A percentile compares a stretch with the other conserved stretches of the same genome.
These are phyloP conservation scores for Magallana angulata DNA, from an alignment of 1,140 invertebrate genomes.

Conservation along the genomic window DNA sequence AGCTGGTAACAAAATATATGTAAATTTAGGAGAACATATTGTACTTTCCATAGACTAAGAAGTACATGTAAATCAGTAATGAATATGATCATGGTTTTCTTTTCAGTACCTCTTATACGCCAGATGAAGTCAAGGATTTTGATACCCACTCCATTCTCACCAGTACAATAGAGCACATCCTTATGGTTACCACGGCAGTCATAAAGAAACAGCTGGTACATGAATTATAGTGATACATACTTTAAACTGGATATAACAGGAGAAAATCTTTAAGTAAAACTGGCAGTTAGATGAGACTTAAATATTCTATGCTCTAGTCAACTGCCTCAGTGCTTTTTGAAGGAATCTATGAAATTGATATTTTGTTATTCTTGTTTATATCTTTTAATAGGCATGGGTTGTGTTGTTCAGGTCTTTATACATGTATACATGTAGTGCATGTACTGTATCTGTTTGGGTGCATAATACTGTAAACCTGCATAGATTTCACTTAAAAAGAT, in stretches of 20 bases:
- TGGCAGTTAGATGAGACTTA: not conserved
- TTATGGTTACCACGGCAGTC: not conserved
- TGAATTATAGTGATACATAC: not conserved
- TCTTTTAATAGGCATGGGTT: not conserved
- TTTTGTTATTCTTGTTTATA: not conserved
- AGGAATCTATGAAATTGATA: no score
- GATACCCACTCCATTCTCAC: slow-evolving; percentile 93
- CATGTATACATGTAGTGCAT: not conserved
- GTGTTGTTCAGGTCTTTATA: not conserved
- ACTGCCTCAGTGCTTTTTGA: not conserved
- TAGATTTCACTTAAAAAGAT: no score
- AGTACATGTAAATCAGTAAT: no score
- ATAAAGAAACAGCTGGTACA: slow-evolving; percentile 4
- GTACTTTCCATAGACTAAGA: no score
- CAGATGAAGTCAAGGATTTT: slow-evolving; percentile 97
- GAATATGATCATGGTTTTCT: slow-evolving; percentile 40
- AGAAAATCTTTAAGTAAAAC: not conserved
- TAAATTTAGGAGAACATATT: no score
- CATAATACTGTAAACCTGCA: not conserved
- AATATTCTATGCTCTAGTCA: slow-evolving; percentile 3
- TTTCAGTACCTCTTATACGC: slow-evolving; percentile 91
- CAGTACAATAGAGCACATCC: slow-evolving; percentile 85
- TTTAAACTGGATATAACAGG: not conserved
- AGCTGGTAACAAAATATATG: no score
- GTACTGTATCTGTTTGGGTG: no score